Percentiles rank a stretch among this genome's conserved stretches.
Evolutionary conservation across 37 sponge, comb jelly and placozoan genomes (phyloP).

Genomic region (Ephydatia muelleri): DNA sequence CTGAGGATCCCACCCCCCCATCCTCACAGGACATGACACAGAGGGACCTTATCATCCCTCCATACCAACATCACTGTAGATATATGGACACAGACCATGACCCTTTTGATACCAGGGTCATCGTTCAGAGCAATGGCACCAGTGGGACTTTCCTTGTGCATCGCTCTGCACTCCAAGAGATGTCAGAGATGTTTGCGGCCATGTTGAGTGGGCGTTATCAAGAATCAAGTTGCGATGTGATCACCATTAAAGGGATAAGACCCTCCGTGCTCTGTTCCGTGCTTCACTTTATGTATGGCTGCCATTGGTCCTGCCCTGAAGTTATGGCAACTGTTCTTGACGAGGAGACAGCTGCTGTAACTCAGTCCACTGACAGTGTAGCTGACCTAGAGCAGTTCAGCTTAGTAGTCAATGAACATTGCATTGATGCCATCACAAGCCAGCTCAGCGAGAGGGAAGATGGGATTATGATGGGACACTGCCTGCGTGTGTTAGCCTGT

Average conservation of each 20-base stretch:
- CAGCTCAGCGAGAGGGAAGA: not conserved
- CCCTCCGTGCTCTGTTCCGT: conserved; percentile 32
- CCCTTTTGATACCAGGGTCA: conserved; percentile 47
- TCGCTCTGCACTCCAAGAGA: conserved; percentile 24
- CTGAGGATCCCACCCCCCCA: too few species aligned
- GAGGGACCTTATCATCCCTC: not conserved
- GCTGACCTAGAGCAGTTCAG: not conserved
- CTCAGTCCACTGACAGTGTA: not conserved
- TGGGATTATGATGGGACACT: not conserved
- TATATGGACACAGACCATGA: conserved; percentile 52
- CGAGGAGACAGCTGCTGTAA: not conserved
- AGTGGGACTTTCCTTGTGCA: conserved; percentile 33
- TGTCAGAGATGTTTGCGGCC: conserved; percentile 61
- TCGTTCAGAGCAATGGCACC: not conserved
- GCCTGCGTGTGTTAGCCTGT: conserved; percentile 42
- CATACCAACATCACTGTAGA: conserved; percentile 2
- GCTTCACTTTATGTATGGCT: conserved; percentile 69
- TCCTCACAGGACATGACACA: not conserved
- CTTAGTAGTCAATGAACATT: too few species aligned
- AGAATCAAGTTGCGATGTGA: conserved; percentile 21
- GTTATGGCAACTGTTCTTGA: not conserved
- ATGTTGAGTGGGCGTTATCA: conserved; percentile 59
- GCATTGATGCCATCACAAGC: not conserved
- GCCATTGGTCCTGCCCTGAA: conserved; percentile 39
- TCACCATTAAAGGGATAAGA: conserved; percentile 18